phyloP scores from a whole-genome alignment of 1,140 invertebrate species.

The Trialeurodes vaporariorum region DNA sequence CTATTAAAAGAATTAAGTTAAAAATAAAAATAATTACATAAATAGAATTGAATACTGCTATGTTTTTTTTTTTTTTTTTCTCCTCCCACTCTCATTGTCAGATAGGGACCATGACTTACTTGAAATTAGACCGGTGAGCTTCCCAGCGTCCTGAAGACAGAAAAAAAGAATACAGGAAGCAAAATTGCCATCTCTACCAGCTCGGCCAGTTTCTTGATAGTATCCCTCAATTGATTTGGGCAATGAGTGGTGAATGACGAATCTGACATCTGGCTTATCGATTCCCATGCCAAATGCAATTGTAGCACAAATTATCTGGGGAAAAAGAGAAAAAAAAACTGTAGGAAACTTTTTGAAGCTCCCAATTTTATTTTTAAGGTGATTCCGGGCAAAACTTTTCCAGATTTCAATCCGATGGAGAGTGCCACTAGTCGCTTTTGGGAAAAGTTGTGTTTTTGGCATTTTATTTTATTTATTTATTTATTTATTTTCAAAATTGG shows the following conservation, averaged over 20 bases:
- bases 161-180: constrained; percentile 82
- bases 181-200: constrained; percentile 76
- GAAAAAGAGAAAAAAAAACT: constrained; percentile 3
- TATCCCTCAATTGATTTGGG: constrained; percentile 95
- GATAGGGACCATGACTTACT: constrained; percentile 38
- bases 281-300: constrained; percentile 98
- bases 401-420: too few species aligned
- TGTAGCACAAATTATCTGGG: constrained; percentile 75
- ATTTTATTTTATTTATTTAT: too few species aligned
- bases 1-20: neutral
- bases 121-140: constrained; percentile 61
- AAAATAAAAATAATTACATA: neutral
- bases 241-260: constrained; percentile 80
- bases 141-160: constrained; percentile 62
- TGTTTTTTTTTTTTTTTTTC: constrained; percentile 4
- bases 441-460: too few species aligned
- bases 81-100: constrained; percentile 1
- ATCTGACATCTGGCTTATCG: constrained; percentile 88
- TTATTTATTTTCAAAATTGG: too few species aligned
- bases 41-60: constrained; percentile 6
- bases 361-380: too few species aligned
- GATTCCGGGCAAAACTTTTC: too few species aligned
- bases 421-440: too few species aligned
- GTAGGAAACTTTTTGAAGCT: too few species aligned
- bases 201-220: constrained; percentile 94